phyloP scores from a whole-genome alignment of 2,113 vertebrate species.

The Marcusenius ussheri region DNA sequence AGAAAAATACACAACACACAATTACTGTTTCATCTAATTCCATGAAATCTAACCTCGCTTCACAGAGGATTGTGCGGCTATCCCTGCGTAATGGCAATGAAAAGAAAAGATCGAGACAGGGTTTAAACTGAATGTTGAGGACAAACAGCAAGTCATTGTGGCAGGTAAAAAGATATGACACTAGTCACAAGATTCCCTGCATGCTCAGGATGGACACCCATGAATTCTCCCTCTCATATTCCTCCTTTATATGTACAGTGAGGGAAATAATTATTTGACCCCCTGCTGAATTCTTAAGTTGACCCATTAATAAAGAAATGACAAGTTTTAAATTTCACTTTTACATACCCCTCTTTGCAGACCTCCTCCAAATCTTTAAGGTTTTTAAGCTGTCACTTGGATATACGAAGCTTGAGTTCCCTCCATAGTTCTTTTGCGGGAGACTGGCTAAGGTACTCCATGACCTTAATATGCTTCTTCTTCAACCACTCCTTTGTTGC shows the following conservation, averaged over 20 bases:
- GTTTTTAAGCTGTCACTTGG: too few relatives aligned
- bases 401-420: too few relatives aligned
- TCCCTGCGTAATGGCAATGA: not conserved
- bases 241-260: constrained; percentile 34
- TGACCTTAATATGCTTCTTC: too few relatives aligned
- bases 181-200: not conserved
- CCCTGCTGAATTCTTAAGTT: too few relatives aligned
- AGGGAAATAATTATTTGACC: too few relatives aligned
- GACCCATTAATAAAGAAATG: too few relatives aligned
- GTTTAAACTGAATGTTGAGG: not conserved
- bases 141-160: not conserved
- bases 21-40: not conserved
- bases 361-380: too few relatives aligned
- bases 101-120: not conserved
- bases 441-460: too few relatives aligned
- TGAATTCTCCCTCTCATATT: constrained; percentile 37
- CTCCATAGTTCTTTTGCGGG: too few relatives aligned
- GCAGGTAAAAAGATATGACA: not conserved
- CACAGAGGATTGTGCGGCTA: not conserved
- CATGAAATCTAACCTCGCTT: not conserved
- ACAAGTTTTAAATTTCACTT: too few relatives aligned
- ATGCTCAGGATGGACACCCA: not conserved
- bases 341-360: too few relatives aligned
- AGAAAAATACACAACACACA: not conserved
- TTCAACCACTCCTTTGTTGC: too few relatives aligned